Conservation (phyloP, 2,113 vertebrate genomes). For the Urocitellus parryii region DNA sequence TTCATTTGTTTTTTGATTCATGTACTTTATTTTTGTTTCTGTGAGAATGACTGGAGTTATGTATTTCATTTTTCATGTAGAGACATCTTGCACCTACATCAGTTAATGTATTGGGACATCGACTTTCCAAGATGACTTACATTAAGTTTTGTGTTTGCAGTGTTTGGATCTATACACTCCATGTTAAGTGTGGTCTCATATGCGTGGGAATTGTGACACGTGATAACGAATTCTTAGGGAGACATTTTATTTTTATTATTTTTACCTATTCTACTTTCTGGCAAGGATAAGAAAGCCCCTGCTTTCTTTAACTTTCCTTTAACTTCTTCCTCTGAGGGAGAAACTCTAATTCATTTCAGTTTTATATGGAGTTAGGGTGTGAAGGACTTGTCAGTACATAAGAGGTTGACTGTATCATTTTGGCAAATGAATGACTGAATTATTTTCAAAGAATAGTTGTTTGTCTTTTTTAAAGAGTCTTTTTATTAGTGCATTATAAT, state of each 20-base stretch:
- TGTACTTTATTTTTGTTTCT: background rate
- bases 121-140: background rate
- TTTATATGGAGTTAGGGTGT: background rate
- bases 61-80: background rate
- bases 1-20: background rate
- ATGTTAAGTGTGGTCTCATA: fast-evolving
- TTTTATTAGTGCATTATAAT: too few relatives aligned
- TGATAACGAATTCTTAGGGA: background rate
- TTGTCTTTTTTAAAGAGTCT: background rate
- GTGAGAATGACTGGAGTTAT: background rate
- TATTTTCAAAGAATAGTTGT: background rate
- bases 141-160: background rate
- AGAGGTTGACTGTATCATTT: background rate
- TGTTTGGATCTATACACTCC: background rate
- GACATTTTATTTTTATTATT: background rate
- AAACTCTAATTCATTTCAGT: background rate
- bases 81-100: background rate
- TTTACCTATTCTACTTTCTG: background rate
- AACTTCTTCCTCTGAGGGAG: background rate
- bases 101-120: background rate
- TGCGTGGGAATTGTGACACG: background rate
- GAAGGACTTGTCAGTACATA: background rate
- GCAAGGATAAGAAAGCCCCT: background rate
- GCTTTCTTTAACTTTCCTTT: too few relatives aligned
- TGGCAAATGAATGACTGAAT: background rate